phyloP scores from a whole-genome alignment of 2,797 vertebrate species.

The Rhinoraja longicauda region DNA sequence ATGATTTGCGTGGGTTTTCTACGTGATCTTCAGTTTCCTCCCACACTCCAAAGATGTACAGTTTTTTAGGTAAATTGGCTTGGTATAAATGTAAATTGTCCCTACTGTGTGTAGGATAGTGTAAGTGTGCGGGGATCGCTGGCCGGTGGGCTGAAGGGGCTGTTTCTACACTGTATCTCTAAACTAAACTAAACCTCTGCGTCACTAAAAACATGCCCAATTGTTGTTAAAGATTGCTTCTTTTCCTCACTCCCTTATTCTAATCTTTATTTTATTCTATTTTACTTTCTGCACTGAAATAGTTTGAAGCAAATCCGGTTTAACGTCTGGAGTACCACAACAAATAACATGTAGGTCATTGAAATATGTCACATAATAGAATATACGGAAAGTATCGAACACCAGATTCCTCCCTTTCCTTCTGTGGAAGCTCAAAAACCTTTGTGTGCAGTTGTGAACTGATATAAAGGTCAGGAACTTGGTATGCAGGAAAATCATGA shows the following conservation, averaged over 20 bases:
- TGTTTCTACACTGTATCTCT: no score
- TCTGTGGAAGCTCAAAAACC: not conserved
- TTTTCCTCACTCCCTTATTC: not conserved
- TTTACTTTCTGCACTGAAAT: not conserved
- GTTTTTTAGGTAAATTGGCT: no score
- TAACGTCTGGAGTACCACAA: no score
- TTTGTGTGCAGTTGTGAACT: not conserved
- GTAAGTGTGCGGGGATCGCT: no score
- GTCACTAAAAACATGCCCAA: no score
- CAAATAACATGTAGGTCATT: not conserved
- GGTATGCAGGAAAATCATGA: not conserved
- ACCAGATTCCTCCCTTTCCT: not conserved
- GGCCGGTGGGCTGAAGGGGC: no score
- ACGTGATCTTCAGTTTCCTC: no score
- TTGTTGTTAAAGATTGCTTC: not conserved
- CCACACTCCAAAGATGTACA: no score
- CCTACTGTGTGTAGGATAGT: no score
- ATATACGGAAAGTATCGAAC: not conserved
- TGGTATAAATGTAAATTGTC: no score
- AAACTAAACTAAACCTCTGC: no score
- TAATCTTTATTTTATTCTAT: not conserved
- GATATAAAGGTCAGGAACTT: not conserved
- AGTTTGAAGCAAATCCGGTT: not conserved
- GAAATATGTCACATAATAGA: not conserved
- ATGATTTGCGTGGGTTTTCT: no score